Evolutionary conservation across 2,888 invertebrate species (phyloP), one percentile per base, ranked within the genome.

Genomic region (Drosophila austrosaltans): DNA sequence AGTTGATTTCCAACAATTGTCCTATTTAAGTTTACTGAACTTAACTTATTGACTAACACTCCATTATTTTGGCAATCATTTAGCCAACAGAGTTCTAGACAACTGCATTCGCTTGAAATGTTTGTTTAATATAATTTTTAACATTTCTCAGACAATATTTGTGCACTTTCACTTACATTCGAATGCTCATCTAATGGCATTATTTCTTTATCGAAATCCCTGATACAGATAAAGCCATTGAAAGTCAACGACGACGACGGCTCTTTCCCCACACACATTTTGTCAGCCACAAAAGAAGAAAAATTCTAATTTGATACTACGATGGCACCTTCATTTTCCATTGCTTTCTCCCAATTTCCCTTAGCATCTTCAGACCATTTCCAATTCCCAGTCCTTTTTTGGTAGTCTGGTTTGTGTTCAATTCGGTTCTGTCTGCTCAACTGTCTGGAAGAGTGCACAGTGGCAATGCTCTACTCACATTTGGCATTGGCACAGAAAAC

Each of bases 371-470:
- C 56, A 53, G n/a, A 28, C 20, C 32, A 3, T 22, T 42, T n/a
- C 8, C 42, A 42, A 42, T 42, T n/a, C 67, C 40, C 66, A 61
- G 61, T 73, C 57, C 57, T 64, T 10, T 22, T 22, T 25, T 48
- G 48, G 48, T 48, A 25, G 48, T 48, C 48, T 48, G 25, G 48
- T 12, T 48, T 48, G 22, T 48, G 48, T 48, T 48, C 48, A 25
- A 48, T 48, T 48, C 48, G 48, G 10, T 48, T 48, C 22, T 80
- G 76, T 66, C 61, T 70, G 64, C 74, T 73, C 79, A 82, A 66
- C 77, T 80, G 86, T 72, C 72, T 79, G 82, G 85, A 85, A 82
- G 77, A 75, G 64, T 86, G 79, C 81, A 79, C 81, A 82, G 63
- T 56, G 48, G 48, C 72, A 65, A 69, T 68, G 62, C 63, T 69